Conservation (phyloP, 2,797 vertebrate genomes). For the Hypotaenidia philippensis region DNA sequence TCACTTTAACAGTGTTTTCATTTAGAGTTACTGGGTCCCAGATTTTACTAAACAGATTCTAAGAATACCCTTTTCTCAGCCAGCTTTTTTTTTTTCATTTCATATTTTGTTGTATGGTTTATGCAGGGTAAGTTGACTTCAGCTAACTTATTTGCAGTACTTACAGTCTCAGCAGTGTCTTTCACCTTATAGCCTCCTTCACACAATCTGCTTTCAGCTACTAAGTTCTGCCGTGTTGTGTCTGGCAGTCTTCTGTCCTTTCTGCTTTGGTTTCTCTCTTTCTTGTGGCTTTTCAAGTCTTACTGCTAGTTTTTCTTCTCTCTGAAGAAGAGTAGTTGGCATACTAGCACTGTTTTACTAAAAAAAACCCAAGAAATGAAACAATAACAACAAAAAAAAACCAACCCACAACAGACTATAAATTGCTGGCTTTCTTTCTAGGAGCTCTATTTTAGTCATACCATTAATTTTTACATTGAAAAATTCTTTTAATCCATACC, state of each 20-base stretch:
- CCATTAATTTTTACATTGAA: neutral
- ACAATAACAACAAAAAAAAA: too few species aligned
- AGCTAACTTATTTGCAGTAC: neutral
- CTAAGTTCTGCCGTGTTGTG: conserved; percentile 5
- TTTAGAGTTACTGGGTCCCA: neutral
- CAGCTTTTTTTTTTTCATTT: neutral
- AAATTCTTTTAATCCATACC: neutral
- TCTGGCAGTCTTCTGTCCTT: conserved; percentile 15
- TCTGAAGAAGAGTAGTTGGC: neutral
- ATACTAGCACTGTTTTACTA: neutral
- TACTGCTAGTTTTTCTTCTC: neutral
- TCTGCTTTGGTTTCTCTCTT: neutral
- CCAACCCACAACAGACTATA: neutral
- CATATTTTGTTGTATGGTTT: neutral
- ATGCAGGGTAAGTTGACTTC: neutral
- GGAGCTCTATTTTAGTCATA: neutral
- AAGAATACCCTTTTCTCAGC: neutral
- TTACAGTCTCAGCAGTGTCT: neutral
- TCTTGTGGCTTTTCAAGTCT: conserved; percentile 40
- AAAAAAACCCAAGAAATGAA: neutral
- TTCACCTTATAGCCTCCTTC: neutral
- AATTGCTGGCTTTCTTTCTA: neutral
- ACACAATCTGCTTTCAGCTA: conserved; percentile 30
- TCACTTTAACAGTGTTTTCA: neutral
- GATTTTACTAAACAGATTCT: conserved; percentile 19